These are phyloP conservation scores for Brachionus rotundiformis DNA, from an alignment of 1,140 invertebrate genomes.

Conservation along the genomic window DNA sequence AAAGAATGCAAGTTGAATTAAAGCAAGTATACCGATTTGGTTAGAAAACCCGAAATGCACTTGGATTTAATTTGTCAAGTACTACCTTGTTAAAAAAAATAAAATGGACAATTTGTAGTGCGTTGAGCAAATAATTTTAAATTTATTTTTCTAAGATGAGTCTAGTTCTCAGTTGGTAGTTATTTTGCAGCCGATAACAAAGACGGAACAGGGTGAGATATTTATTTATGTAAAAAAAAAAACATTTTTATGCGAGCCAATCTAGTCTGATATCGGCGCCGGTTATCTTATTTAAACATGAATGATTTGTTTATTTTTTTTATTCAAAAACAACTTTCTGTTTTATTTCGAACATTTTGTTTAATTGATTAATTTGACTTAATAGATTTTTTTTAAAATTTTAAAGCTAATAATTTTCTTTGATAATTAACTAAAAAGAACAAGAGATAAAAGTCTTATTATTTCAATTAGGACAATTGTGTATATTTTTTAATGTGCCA, in stretches of 20 bases:
- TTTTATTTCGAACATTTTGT: background rate
- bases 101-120: too few species aligned
- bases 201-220: background rate
- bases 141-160: background rate
- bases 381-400: background rate
- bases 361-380: slow-evolving; percentile 3
- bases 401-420: background rate
- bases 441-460: background rate
- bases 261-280: background rate
- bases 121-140: background rate
- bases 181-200: background rate
- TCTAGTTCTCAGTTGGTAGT: background rate
- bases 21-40: slow-evolving; percentile 37
- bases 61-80: background rate
- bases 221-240: background rate
- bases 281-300: slow-evolving; percentile 16
- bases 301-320: slow-evolving; percentile 14
- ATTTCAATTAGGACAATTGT: background rate
- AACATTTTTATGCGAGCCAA: background rate
- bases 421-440: background rate
- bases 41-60: background rate
- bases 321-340: background rate
- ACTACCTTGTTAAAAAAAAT: background rate
- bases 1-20: slow-evolving; percentile 8
- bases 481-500: too few species aligned